phyloP scores from a whole-genome alignment of 1,140 invertebrate species.

The Leguminivora glycinivorella region DNA sequence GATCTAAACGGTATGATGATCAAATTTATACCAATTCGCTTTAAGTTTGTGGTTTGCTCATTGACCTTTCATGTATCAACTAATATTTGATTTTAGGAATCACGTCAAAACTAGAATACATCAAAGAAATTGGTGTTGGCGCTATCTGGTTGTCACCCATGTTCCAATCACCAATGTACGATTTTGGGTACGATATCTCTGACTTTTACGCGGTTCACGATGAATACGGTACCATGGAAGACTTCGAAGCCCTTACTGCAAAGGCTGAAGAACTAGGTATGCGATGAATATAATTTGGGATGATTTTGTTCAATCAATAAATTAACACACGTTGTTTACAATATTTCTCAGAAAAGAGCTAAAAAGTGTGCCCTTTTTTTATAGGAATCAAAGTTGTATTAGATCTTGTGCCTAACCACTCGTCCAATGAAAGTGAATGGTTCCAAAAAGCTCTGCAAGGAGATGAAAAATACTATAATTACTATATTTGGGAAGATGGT shows the following conservation, averaged over 20 bases:
- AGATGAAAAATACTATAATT: slow-evolving; percentile 82
- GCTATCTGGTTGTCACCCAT: slow-evolving; percentile 86
- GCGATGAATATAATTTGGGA: background rate
- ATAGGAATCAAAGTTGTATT: slow-evolving; percentile 76
- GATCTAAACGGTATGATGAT: slow-evolving; percentile 83
- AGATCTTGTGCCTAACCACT: slow-evolving; percentile 86
- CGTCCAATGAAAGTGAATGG: slow-evolving; percentile 86
- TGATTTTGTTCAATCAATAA: too few species aligned
- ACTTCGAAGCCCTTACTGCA: slow-evolving; percentile 83
- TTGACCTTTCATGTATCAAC: slow-evolving; percentile 21
- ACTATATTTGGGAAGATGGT: slow-evolving; percentile 84
- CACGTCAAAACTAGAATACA: slow-evolving; percentile 74
- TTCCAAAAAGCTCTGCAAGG: slow-evolving; percentile 81
- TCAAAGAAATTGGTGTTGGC: slow-evolving; percentile 78
- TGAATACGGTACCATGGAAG: slow-evolving; percentile 84
- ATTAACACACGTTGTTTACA: too few species aligned
- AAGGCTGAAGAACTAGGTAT: slow-evolving; percentile 77
- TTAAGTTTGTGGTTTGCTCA: background rate
- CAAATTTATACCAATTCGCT: background rate
- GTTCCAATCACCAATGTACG: slow-evolving; percentile 83
- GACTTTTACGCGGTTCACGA: slow-evolving; percentile 86
- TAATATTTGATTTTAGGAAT: slow-evolving; percentile 63
- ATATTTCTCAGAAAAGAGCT: background rate
- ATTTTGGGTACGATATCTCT: slow-evolving; percentile 85
- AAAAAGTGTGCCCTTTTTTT: slow-evolving; percentile 28